Conservation (phyloP, 1,140 invertebrate species). For the Octopus sinensis region DNA sequence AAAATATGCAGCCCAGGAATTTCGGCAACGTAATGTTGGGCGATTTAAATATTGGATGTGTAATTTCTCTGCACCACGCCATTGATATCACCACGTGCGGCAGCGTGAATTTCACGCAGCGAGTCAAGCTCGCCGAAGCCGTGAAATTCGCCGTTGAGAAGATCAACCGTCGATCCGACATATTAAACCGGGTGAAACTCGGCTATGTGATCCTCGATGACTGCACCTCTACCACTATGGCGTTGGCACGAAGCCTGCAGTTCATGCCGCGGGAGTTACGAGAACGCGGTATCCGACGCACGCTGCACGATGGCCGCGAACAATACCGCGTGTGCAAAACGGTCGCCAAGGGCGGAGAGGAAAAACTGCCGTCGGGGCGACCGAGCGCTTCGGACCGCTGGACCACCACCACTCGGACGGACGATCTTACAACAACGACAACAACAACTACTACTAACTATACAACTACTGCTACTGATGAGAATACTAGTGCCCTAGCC, state of each 20-base stretch:
- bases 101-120: conserved; percentile 18
- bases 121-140: conserved; percentile 31
- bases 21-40: conserved; percentile 34
- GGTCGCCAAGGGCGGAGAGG: neutral
- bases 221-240: conserved; percentile 30
- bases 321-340: neutral
- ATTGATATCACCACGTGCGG: conserved; percentile 22
- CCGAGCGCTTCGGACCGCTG: neutral
- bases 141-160: conserved; percentile 31
- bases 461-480: neutral
- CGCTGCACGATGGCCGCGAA: neutral
- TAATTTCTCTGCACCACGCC: conserved; percentile 31
- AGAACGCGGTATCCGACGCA: neutral
- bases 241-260: conserved; percentile 32
- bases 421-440: neutral
- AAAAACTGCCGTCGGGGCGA: no score
- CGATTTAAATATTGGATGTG: conserved; percentile 34
- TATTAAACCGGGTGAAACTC: conserved; percentile 31
- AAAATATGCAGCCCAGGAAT: conserved; percentile 37
- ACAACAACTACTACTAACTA: neutral
- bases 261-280: conserved; percentile 31
- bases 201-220: conserved; percentile 33
- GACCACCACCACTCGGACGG: neutral
- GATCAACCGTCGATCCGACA: conserved; percentile 27
- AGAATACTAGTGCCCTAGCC: neutral